phyloP scores from a whole-genome alignment of 2,113 vertebrate species.

The Protomyctophum bolini region DNA sequence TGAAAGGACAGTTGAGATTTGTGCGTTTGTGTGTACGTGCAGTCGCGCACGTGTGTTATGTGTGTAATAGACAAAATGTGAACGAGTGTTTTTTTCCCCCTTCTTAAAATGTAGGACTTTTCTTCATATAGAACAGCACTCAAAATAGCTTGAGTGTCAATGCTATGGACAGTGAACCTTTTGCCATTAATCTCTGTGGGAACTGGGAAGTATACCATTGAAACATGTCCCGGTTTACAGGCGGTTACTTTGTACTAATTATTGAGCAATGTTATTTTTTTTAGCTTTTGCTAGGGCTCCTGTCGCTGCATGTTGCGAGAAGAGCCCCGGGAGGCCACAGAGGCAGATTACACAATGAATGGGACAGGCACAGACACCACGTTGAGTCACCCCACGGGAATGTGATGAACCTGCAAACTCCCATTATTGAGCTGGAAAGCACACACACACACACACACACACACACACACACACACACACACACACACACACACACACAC shows the following conservation, averaged over 20 bases:
- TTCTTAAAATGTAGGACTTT: no score
- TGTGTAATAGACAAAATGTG: no score
- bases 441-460: constrained; percentile 1
- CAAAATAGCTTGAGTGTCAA: no score
- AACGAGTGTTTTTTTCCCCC: no score
- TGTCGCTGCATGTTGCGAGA: constrained; percentile 31
- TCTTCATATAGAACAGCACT: no score
- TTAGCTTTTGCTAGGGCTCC: constrained; percentile 3
- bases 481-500: no score
- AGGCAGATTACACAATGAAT: constrained; percentile 70
- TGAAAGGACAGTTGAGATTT: background rate
- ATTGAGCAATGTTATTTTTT: constrained; percentile 17
- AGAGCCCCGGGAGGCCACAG: constrained; percentile 18
- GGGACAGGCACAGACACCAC: constrained; percentile 55
- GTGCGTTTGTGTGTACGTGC: no score
- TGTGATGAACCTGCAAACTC: constrained; percentile 77
- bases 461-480: background rate
- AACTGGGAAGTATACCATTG: background rate
- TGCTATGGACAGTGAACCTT: no score
- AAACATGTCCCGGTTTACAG: no score
- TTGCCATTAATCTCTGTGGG: no score
- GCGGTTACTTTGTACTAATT: background rate
- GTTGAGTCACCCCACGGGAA: constrained; percentile 72
- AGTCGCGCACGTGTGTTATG: no score
- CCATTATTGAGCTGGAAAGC: constrained; percentile 51